Evolutionary conservation across 2,113 vertebrate species (phyloP), one percentile per base, ranked within the genome.

Genomic region (Podarcis raffonei): DNA sequence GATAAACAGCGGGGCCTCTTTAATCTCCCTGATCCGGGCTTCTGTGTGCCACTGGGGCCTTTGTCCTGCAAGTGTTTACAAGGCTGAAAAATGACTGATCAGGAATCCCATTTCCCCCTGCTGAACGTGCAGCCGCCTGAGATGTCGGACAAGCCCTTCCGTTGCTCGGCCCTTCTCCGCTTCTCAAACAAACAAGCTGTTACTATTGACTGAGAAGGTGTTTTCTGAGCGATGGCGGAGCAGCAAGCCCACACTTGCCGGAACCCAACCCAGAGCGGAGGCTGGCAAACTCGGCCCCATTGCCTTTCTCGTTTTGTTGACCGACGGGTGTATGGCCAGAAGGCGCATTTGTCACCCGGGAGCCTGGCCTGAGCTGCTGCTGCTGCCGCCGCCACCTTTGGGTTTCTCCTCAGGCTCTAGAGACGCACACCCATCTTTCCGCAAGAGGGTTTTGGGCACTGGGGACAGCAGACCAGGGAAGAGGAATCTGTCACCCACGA

Each of bases 181-280:
- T 72, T 95, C 90, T 89, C 94, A 96, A 96, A 93, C 90, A 95
- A 95, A 91, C 90, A 93, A 89, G 7, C 89, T 23, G 96, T 97
- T 96, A 90, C 97, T 97, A 97, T 97, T 97, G 95, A 91, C 97
- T 88, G 57, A 96, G 89, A 91, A 84, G 74, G 84, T 42, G 77
- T 18, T 91, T 93, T 79, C 32, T 85, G 92, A 95, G 90, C 90
- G 91, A 90, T 22, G 92, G 74, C 35, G 87, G 59, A 95, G 89
- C 97, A 97, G 89, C 97, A 97, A 93, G 96, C 93, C 96, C 93
- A 87, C 91, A 94, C 97, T 96, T 96, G 96, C 90, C 89, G 2
- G 81, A 93, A 90, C 78, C 78, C 92, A 92, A 93, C 89, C 88
- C 74, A 22, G 57, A 71, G 11, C 81, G 75, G 66, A 48, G 30